phyloP scores from a whole-genome alignment of 35 echinoderm and acorn worm species.

The Holothuria glaberrima region DNA sequence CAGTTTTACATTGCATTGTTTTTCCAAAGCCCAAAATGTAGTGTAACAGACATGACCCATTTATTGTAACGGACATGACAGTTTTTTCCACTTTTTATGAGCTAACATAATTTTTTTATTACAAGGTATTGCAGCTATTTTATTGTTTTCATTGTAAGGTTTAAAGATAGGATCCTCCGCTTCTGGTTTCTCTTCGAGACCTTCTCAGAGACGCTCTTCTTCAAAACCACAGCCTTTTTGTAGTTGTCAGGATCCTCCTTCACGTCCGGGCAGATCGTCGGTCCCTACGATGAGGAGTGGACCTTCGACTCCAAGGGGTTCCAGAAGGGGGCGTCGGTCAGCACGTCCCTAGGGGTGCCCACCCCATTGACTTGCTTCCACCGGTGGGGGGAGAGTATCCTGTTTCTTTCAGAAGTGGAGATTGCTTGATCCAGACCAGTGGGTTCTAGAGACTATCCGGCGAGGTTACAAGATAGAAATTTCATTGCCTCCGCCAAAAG shows the following conservation, averaged over 20 bases:
- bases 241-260: not conserved
- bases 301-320: not conserved
- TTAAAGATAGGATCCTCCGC: not conserved
- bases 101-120: too few species aligned
- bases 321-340: not conserved
- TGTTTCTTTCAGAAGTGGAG: not conserved
- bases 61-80: too few species aligned
- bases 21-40: too few species aligned
- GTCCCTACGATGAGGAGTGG: not conserved
- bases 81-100: too few species aligned
- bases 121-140: too few species aligned
- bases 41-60: too few species aligned
- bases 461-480: not conserved
- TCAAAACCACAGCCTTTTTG: too few species aligned
- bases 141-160: too few species aligned
- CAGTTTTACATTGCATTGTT: too few species aligned
- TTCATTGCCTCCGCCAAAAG: not conserved
- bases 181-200: too few species aligned
- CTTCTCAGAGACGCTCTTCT: not conserved
- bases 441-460: not conserved
- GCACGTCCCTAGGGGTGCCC: constrained; percentile 35
- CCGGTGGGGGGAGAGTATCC: too few species aligned
- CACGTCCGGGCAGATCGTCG: not conserved
- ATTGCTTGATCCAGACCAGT: not conserved
- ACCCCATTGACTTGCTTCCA: not conserved